Evolutionary conservation across 2,888 invertebrate genomes (phyloP).

Genomic region (Tetranychus piercei): DNA sequence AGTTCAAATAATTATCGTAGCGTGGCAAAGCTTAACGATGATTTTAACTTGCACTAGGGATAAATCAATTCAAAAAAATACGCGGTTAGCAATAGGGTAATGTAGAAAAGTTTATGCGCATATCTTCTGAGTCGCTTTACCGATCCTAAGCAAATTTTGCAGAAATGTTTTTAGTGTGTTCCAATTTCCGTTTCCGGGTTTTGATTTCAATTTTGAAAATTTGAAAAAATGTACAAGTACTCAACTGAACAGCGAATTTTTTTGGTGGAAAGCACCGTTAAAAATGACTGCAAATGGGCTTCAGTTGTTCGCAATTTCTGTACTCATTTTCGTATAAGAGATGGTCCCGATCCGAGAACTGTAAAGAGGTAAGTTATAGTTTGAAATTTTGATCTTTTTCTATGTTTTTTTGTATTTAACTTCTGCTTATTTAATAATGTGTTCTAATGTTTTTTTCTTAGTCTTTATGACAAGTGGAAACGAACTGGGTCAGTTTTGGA

Average conservation of each 20-base stretch:
- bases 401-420: not conserved
- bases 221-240: not conserved
- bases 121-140: not conserved
- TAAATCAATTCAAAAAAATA: no score
- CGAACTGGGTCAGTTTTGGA: not conserved
- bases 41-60: no score
- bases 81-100: not conserved
- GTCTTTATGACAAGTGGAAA: not conserved
- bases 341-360: not conserved
- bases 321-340: not conserved
- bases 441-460: not conserved
- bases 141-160: not conserved
- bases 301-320: not conserved
- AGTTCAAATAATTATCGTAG: no score
- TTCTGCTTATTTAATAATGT: not conserved
- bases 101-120: not conserved
- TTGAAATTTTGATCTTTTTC: not conserved
- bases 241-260: not conserved
- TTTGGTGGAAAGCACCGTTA: not conserved
- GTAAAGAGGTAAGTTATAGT: not conserved
- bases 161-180: not conserved
- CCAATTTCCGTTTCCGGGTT: not conserved
- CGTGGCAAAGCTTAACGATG: no score
- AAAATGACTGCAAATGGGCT: not conserved
- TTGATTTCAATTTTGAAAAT: not conserved